Evolutionary conservation across 35 echinoderm and acorn worm species (phyloP), one percentile per base, ranked within the genome.

Genomic region (Chiridota heheva): DNA sequence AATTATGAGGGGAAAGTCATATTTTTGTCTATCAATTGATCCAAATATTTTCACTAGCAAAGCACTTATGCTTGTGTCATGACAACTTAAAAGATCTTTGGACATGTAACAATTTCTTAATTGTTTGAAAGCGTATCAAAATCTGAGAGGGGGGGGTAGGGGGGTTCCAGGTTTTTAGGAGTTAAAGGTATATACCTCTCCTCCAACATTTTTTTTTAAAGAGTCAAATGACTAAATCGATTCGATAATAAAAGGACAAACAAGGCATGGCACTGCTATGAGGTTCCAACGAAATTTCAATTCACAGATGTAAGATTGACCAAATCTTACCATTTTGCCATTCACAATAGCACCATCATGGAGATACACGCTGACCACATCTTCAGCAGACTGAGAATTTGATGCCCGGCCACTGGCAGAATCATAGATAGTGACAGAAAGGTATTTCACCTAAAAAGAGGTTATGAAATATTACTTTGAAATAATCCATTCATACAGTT

Each of bases 331-430:
- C 92, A 90, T 82, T 86, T 69, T 85, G 0, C 92, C 92, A 61
- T 81, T 67, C 42, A 96, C 47, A 42, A 86, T 96, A 42, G 92
- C 92, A 58, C 87, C 92, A 86, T 89, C 74, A 46, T 96, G 86
- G 4, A 90, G 58, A 33, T 55, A 90, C 10, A 96, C 87, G 77
- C 81, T 86, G 47, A 96, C 92, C 7, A 96, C 86, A 73, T 96
- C 87, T n/a, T n/a, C n/a, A n/a, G n/a, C 75, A 74, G 92, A 90
- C 17, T 90, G 86, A 66, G 91, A 81, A 56, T 89, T 89, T 7
- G 75, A 73, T 20, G 72, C 70, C 36, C 81, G 41, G n/a, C 87
- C 86, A 63, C 84, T 87, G 26, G 81, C 92, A 27, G 81, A 81
- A 40, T 96, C 87, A 82, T 86, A 90, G 30, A 90, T 90, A 5